Evolutionary conservation across 1,140 invertebrate genomes (phyloP).

Genomic region (Cydia amplana): DNA sequence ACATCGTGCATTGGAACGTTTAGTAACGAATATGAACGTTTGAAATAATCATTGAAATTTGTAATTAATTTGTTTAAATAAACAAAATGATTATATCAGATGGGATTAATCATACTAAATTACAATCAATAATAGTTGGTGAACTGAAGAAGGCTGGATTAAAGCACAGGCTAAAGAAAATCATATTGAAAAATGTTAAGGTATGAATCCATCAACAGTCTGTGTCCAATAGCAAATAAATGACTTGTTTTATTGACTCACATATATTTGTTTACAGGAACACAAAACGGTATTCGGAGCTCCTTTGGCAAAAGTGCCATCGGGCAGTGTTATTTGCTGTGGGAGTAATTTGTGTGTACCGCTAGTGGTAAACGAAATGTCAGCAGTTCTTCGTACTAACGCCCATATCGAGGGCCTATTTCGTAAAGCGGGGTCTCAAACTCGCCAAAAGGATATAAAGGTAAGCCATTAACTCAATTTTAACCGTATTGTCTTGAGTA

Average conservation of each 20-base stretch:
- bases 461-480: constrained; percentile 65
- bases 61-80: constrained; percentile 40
- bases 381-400: constrained; percentile 83
- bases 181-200: constrained; percentile 77
- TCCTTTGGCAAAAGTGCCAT: constrained; percentile 79
- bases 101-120: constrained; percentile 83
- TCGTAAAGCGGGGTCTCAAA: constrained; percentile 90
- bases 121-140: constrained; percentile 80
- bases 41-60: constrained; percentile 40
- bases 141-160: constrained; percentile 82
- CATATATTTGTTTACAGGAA: constrained; percentile 49
- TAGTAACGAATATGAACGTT: constrained; percentile 44
- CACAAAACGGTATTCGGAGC: constrained; percentile 83
- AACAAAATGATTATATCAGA: constrained; percentile 84
- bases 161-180: constrained; percentile 83
- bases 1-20: constrained; percentile 41
- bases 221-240: constrained; percentile 18
- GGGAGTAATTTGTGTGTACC: constrained; percentile 85
- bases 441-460: constrained; percentile 89
- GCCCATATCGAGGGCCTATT: constrained; percentile 89
- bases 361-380: constrained; percentile 87
- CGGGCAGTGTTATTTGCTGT: constrained; percentile 81
- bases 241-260: constrained; percentile 35
- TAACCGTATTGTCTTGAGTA: constrained; percentile 2
- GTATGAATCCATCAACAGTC: constrained; percentile 67